These are phyloP conservation scores for Schizaphis graminum DNA, from an alignment of 2,888 invertebrate genomes.

Conservation along the genomic window DNA sequence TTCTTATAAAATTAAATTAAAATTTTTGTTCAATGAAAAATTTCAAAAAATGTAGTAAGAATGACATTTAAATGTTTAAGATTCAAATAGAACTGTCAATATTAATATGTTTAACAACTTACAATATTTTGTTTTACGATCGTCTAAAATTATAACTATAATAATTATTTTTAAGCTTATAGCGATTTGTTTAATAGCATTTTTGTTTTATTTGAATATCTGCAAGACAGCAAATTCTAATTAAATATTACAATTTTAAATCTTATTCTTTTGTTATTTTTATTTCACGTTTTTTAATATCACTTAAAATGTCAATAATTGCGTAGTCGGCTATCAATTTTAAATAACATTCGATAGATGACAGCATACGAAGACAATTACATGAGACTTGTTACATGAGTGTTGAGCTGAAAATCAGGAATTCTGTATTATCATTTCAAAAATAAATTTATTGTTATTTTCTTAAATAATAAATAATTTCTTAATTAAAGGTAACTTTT, in stretches of 20 bases:
- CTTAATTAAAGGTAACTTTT: not conserved
- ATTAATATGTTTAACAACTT: not conserved
- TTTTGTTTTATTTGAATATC: not conserved
- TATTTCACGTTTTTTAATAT: not conserved
- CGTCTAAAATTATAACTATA: not conserved
- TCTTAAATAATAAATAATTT: not conserved
- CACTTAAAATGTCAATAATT: not conserved
- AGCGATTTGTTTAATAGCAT: not conserved
- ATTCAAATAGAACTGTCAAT: not conserved
- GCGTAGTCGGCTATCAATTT: not conserved
- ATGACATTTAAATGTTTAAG: not conserved
- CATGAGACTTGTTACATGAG: not conserved
- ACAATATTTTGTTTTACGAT: not conserved
- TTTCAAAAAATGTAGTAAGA: not conserved
- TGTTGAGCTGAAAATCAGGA: not conserved
- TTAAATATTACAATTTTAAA: too few relatives aligned
- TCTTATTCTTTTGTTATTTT: not conserved
- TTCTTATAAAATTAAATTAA: not conserved
- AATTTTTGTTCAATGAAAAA: not conserved
- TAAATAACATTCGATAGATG: not conserved
- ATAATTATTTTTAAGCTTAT: not conserved
- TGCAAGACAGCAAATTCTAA: not conserved
- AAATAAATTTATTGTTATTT: not conserved
- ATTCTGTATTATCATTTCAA: not conserved
- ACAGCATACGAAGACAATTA: not conserved